Evolutionary conservation across 2,888 invertebrate genomes (phyloP).

Genomic region (Parelbella ahira): DNA sequence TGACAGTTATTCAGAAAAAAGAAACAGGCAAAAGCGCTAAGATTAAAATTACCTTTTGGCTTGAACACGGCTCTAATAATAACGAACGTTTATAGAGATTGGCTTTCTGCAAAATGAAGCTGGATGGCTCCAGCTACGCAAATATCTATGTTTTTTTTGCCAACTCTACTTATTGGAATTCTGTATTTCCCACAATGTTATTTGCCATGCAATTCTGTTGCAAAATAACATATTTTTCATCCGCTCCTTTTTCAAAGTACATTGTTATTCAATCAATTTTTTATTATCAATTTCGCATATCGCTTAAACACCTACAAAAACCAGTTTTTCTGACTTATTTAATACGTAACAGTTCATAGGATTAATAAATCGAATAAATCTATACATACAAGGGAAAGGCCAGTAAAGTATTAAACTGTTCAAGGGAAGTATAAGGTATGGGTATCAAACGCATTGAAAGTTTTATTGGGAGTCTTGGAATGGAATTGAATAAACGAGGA

Average conservation of each 20-base stretch:
- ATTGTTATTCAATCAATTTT: too few relatives aligned
- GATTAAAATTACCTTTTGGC: constrained; percentile 8
- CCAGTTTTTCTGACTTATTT: too few relatives aligned
- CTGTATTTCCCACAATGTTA: neutral
- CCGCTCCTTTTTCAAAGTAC: too few relatives aligned
- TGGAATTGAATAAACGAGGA: constrained; percentile 55
- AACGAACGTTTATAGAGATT: neutral
- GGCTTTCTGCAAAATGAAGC: constrained; percentile 1
- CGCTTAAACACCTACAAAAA: too few relatives aligned
- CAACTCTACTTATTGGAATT: constrained; percentile 5
- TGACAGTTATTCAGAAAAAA: too few relatives aligned
- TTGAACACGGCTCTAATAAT: constrained; percentile 2
- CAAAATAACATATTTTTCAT: neutral
- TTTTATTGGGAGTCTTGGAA: too few relatives aligned
- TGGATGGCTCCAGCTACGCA: constrained; percentile 4
- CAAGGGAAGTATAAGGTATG: too few relatives aligned
- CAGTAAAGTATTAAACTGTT: too few relatives aligned
- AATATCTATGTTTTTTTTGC: constrained; percentile 13
- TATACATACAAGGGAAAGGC: too few relatives aligned
- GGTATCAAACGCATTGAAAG: too few relatives aligned
- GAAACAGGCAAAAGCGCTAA: neutral
- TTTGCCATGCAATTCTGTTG: neutral
- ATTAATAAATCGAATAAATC: too few relatives aligned
- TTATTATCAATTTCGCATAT: neutral
- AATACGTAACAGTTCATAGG: too few relatives aligned